Percentiles rank a stretch among this genome's conserved stretches.
These are phyloP conservation scores for Atrina japonica DNA, from an alignment of 2,888 invertebrate genomes.

Conservation along the genomic window DNA sequence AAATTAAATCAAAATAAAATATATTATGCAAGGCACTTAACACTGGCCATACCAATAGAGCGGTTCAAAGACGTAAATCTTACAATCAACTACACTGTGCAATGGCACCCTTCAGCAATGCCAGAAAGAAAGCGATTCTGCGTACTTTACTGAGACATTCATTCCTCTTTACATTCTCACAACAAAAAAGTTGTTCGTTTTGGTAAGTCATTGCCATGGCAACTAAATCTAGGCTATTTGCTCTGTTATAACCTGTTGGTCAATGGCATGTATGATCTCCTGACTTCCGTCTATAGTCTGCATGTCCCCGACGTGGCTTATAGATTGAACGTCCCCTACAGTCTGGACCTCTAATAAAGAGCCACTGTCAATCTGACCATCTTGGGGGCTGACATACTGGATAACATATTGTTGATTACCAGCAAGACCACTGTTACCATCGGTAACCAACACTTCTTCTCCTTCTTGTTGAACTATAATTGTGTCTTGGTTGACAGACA, in stretches of 20 bases:
- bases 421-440: slow-evolving; percentile 42
- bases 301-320: not conserved
- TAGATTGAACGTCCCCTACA: slow-evolving; percentile 2
- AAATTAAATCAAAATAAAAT: too few species aligned
- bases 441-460: slow-evolving; percentile 68
- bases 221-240: too few species aligned
- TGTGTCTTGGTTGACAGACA: slow-evolving; percentile 72
- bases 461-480: slow-evolving; percentile 76
- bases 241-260: not conserved
- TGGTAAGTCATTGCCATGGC: too few species aligned
- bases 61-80: too few species aligned
- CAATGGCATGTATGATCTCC: slow-evolving; percentile 12
- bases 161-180: too few species aligned
- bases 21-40: too few species aligned
- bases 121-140: too few species aligned
- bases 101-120: too few species aligned
- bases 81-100: too few species aligned
- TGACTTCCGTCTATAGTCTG: slow-evolving; percentile 6
- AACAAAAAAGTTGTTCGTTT: too few species aligned
- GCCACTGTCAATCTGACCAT: slow-evolving; percentile 47
- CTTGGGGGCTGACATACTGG: slow-evolving; percentile 71
- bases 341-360: slow-evolving; percentile 50
- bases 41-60: too few species aligned
- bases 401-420: slow-evolving; percentile 76
- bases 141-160: too few species aligned